Conservation (phyloP, 2,888 invertebrate genomes). For the Maniola hyperantus region DNA sequence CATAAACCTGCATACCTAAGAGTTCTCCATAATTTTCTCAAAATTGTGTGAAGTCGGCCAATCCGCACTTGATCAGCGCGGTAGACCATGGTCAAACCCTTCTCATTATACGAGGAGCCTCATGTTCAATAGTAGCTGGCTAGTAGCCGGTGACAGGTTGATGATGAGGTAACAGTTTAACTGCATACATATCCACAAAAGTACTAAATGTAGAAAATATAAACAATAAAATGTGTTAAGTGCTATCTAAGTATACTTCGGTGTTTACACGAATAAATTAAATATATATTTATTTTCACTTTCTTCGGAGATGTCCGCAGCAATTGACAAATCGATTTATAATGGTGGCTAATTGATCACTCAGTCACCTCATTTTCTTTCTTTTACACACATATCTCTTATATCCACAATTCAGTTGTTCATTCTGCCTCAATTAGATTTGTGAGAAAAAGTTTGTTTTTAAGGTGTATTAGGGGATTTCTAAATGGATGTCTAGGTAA, state of each 20-base stretch:
- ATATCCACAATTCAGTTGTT: constrained; percentile 1
- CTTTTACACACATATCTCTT: constrained; percentile 9
- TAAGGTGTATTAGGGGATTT: no score
- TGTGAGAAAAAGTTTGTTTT: not conserved
- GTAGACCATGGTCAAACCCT: no score
- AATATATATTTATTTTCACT: constrained; percentile 41
- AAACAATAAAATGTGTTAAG: not conserved
- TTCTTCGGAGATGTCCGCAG: constrained; percentile 50
- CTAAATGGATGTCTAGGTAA: no score
- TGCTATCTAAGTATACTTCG: not conserved
- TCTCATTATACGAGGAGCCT: no score
- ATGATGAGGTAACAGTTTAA: not conserved
- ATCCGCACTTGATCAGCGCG: no score
- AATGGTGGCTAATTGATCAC: constrained; percentile 60
- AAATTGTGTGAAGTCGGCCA: no score
- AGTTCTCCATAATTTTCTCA: no score
- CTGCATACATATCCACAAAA: not conserved
- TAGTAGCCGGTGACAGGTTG: no score
- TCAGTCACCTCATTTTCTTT: constrained; percentile 19
- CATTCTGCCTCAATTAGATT: not conserved
- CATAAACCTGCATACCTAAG: no score
- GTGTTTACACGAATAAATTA: constrained; percentile 15
- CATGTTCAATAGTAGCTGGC: no score
- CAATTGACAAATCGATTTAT: constrained; percentile 67
- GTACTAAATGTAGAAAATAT: not conserved